Conservation (phyloP, 1,140 invertebrate genomes). For the Tetraneura akinire region DNA sequence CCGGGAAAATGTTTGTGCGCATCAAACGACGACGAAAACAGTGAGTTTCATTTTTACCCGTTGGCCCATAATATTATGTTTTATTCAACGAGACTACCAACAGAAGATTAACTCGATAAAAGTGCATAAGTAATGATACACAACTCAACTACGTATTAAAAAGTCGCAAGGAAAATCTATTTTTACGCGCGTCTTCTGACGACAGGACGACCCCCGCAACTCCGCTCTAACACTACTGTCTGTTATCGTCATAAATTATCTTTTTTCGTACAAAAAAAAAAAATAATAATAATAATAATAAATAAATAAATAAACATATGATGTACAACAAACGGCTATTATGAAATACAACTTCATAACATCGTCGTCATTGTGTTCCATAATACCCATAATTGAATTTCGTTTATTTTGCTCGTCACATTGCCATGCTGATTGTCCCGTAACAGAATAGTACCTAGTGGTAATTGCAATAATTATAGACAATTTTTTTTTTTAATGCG, state of each 20-base stretch:
- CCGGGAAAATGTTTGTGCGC: neutral
- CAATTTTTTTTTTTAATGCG: too few relatives aligned
- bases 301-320: too few relatives aligned
- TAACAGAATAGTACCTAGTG: too few relatives aligned
- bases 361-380: neutral
- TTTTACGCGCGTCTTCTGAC: neutral
- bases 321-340: neutral
- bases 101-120: slow-evolving; percentile 2
- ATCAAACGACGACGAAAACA: too few relatives aligned
- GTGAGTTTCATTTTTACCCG: neutral
- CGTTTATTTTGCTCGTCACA: too few relatives aligned
- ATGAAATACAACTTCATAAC: neutral
- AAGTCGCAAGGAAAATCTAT: neutral
- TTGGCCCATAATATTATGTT: neutral
- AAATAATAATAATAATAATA: too few relatives aligned
- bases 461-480: too few relatives aligned
- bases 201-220: neutral
- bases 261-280: neutral
- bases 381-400: neutral
- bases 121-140: too few relatives aligned
- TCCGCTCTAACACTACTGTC: too few relatives aligned
- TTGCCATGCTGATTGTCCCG: too few relatives aligned
- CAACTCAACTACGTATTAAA: neutral
- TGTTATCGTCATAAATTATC: neutral
- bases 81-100: neutral